These are phyloP conservation scores for Drosophila ezoana DNA, from an alignment of 2,888 invertebrate species.

Conservation along the genomic window DNA sequence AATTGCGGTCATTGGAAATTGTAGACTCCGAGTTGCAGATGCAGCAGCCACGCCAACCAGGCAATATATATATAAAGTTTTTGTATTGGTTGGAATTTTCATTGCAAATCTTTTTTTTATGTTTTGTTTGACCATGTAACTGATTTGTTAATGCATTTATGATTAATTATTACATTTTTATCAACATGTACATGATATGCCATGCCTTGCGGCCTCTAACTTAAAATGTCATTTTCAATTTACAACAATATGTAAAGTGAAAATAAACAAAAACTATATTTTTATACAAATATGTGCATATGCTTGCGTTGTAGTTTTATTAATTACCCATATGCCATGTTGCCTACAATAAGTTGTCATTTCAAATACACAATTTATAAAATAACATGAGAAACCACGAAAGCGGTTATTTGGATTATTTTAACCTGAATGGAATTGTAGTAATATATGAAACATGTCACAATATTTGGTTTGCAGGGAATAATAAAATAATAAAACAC, in stretches of 20 bases:
- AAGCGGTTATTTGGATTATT: slow-evolving; percentile 1
- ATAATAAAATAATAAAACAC: background rate
- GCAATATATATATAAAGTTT: slow-evolving; percentile 1
- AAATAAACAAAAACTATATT: background rate
- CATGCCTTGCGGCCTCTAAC: background rate
- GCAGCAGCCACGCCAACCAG: background rate
- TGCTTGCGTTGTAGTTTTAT: slow-evolving; percentile 9
- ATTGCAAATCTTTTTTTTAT: background rate
- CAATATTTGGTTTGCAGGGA: background rate
- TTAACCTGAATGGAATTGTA: slow-evolving; percentile 3
- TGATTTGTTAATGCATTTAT: slow-evolving; percentile 8
- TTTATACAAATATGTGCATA: background rate
- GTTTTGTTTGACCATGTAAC: background rate
- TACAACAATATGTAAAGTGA: background rate
- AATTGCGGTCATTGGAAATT: slow-evolving; percentile 44
- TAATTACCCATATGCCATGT: slow-evolving; percentile 29
- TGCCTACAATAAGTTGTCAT: slow-evolving; percentile 16
- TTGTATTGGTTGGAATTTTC: background rate
- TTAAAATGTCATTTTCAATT: slow-evolving; percentile 9
- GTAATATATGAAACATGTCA: background rate
- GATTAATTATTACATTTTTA: slow-evolving; percentile 7
- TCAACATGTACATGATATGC: background rate
- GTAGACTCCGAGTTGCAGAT: slow-evolving; percentile 21
- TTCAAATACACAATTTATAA: slow-evolving; percentile 12
- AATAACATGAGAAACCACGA: slow-evolving; percentile 7